Percentiles rank a stretch among this genome's conserved stretches.
phyloP scores from a whole-genome alignment of 1,140 invertebrate genomes.

The Drosophila tani region DNA sequence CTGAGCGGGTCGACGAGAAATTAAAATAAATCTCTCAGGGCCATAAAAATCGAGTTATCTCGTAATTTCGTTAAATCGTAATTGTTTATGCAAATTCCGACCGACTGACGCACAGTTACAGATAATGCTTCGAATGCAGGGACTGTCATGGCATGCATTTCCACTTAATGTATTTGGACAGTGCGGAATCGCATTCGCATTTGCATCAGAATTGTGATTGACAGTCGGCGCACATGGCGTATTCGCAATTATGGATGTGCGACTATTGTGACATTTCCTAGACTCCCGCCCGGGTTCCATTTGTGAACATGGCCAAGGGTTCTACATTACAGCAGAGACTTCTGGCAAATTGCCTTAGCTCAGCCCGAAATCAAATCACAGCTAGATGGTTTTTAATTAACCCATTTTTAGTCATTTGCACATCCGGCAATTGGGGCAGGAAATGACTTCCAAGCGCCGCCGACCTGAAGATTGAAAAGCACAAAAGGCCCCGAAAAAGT shows the following conservation, averaged over 20 bases:
- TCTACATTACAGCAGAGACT: slow-evolving; percentile 12
- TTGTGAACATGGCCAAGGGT: slow-evolving; percentile 13
- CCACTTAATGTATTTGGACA: slow-evolving; percentile 51
- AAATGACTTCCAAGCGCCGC: slow-evolving; percentile 57
- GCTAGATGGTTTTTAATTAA: slow-evolving; percentile 66
- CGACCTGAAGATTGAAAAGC: slow-evolving; percentile 40
- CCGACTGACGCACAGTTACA: slow-evolving; percentile 40
- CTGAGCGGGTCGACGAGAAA: slow-evolving; percentile 16
- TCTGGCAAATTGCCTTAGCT: slow-evolving; percentile 9
- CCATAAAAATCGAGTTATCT: slow-evolving; percentile 47
- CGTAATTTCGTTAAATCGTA: slow-evolving; percentile 53
- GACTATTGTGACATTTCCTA: slow-evolving; percentile 68
- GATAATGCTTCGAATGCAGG: slow-evolving; percentile 31
- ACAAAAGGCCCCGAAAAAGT: slow-evolving; percentile 29
- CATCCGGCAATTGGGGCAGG: slow-evolving; percentile 74
- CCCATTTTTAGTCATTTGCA: slow-evolving; percentile 73
- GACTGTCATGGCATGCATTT: slow-evolving; percentile 36
- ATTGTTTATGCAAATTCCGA: slow-evolving; percentile 55
- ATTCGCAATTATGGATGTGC: slow-evolving; percentile 73
- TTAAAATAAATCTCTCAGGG: slow-evolving; percentile 49
- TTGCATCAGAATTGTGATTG: slow-evolving; percentile 68
- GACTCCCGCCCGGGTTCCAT: slow-evolving; percentile 11
- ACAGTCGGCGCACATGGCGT: slow-evolving; percentile 74
- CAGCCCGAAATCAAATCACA: slow-evolving; percentile 27
- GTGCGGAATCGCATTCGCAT: slow-evolving; percentile 51